A percentile compares a stretch with the other conserved stretches of the same genome.
These are phyloP conservation scores for Catocala sponsa DNA, from an alignment of 2,888 invertebrate species.

Conservation along the genomic window DNA sequence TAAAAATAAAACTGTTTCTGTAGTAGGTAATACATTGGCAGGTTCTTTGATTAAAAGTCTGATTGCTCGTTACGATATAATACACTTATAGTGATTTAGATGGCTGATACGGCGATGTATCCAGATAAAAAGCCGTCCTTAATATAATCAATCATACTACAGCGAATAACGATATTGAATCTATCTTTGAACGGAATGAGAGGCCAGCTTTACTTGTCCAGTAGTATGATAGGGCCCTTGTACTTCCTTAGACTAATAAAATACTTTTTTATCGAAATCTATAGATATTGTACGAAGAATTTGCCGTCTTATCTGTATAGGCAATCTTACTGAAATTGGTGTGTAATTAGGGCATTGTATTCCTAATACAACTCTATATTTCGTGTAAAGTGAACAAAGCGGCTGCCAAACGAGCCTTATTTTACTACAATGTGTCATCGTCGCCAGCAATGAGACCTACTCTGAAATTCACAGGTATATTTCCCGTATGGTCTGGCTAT, in stretches of 20 bases:
- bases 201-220: constrained; percentile 14
- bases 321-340: no score
- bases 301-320: no score
- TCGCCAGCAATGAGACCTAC: no score
- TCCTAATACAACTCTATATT: no score
- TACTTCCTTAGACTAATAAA: not conserved
- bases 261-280: not conserved
- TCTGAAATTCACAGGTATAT: no score
- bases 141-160: constrained; percentile 37
- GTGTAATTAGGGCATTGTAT: no score
- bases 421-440: no score
- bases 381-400: no score
- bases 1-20: not conserved
- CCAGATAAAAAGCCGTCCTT: constrained; percentile 25
- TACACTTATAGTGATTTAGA: not conserved
- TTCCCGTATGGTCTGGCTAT: no score
- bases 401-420: no score
- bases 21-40: not conserved
- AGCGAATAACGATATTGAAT: constrained; percentile 29
- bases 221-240: constrained; percentile 4
- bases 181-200: constrained; percentile 33
- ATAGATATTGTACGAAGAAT: not conserved
- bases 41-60: constrained; percentile 2
- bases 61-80: not conserved
- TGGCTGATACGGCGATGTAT: constrained; percentile 16